Evolutionary conservation across 2,113 vertebrate genomes (phyloP).

Genomic region (Epinephelus lanceolatus): DNA sequence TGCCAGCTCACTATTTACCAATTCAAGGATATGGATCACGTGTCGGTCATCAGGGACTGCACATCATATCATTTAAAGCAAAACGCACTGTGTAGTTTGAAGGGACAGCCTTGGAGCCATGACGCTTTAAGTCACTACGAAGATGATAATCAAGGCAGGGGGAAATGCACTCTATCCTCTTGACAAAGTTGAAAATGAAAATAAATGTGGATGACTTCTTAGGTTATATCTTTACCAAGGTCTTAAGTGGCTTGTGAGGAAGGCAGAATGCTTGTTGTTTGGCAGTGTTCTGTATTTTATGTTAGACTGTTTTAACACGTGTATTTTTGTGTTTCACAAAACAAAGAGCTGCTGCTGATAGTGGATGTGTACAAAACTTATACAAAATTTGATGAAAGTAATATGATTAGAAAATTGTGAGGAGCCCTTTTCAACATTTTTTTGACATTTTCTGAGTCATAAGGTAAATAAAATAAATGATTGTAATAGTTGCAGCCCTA

Average conservation of each 20-base stretch:
- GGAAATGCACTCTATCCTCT: not conserved
- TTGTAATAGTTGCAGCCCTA: not conserved
- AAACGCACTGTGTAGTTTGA: not conserved
- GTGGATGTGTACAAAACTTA: not conserved
- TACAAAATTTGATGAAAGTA: not conserved
- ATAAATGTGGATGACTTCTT: slow-evolving; percentile 13
- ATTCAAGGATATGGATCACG: slow-evolving; percentile 63
- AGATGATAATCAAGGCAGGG: slow-evolving; percentile 24
- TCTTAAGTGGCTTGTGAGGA: not conserved
- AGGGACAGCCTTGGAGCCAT: slow-evolving; percentile 13
- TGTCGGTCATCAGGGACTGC: slow-evolving; percentile 55
- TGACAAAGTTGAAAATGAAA: slow-evolving; percentile 13
- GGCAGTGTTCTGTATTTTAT: not conserved
- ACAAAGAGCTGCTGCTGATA: not conserved
- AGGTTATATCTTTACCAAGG: slow-evolving; percentile 29
- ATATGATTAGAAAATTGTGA: not conserved
- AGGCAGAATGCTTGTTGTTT: not conserved
- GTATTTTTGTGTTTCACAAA: not conserved
- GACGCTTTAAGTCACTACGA: not conserved
- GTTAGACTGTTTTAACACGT: not conserved
- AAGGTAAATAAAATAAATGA: not conserved
- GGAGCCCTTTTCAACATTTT: not conserved
- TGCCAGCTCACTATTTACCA: slow-evolving; percentile 56
- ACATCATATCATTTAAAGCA: slow-evolving; percentile 34
- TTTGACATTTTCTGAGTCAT: not conserved